Evolutionary conservation across 2,888 invertebrate species (phyloP).

Genomic region (Orthonychiurus folsomi): DNA sequence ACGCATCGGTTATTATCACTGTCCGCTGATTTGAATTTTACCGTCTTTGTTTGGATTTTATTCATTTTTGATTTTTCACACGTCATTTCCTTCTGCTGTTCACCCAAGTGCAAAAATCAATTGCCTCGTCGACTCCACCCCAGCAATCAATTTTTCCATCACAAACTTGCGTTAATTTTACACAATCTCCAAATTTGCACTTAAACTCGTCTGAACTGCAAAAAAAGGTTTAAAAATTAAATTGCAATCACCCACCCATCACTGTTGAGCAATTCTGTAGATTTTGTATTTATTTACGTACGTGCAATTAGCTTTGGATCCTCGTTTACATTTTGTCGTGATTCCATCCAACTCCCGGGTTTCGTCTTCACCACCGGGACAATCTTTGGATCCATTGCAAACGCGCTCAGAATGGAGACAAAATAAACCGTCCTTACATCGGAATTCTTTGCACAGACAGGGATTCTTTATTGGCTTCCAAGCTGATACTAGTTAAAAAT

Average conservation of each 20-base stretch:
- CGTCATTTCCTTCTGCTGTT: constrained; percentile 14
- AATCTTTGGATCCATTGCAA: constrained; percentile 33
- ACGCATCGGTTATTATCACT: too few species aligned
- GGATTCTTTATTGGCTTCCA: constrained; percentile 23
- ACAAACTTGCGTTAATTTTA: constrained; percentile 30
- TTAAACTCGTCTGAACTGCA: constrained; percentile 29
- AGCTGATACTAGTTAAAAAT: background rate
- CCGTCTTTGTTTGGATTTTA: too few species aligned
- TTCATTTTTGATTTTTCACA: too few species aligned
- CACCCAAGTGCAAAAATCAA: constrained; percentile 35
- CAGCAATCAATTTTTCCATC: constrained; percentile 36
- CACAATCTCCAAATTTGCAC: constrained; percentile 38
- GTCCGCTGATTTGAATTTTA: too few species aligned
- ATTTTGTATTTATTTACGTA: background rate
- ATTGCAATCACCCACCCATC: background rate
- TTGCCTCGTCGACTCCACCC: constrained; percentile 37
- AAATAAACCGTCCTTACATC: constrained; percentile 25
- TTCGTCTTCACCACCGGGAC: constrained; percentile 31
- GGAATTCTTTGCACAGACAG: constrained; percentile 36
- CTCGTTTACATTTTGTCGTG: background rate
- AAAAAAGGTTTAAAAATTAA: constrained; percentile 5
- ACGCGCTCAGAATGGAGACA: constrained; percentile 29
- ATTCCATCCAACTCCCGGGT: background rate
- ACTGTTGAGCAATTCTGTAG: background rate
- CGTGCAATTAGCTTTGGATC: background rate